Evolutionary conservation across 2,888 invertebrate genomes (phyloP), one percentile per base, ranked within the genome.

Genomic region (Steinernema hermaphroditum): DNA sequence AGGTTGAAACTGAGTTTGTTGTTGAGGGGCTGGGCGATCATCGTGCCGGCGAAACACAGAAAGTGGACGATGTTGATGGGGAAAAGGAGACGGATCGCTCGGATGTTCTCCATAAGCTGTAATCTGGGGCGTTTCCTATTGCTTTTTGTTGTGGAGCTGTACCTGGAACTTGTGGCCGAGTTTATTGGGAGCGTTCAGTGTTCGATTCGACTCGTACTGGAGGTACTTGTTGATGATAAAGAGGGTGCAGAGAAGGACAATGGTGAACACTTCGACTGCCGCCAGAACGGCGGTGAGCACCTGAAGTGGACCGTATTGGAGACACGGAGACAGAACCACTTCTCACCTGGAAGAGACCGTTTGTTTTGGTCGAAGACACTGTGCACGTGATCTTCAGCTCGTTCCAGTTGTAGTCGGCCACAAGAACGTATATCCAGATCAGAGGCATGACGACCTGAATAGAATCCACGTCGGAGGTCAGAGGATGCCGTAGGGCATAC

Each of bases 371-470:
- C 16, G 62, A 62, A 1, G 62, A 62, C 16, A 62, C 62, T 2
- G 62, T 62, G 32, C 62, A 62, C 32, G 62, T 62, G 27, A 62
- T 62, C 62, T 62, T 62, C 32, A 62, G 62, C 29, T 62, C 62
- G 62, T 62, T 32, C 62, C 62, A 62, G 34, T 4, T 32, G 32
- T 62, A 62, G 62, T 62, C 62, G 16, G 29, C 16, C 4, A 62
- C 62, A 2, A 34, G 29, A 32, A 62, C 27, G 32, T 27, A 62
- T 8, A 62, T 62, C 62, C 62, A 62, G 32, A 62, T 29, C 9
- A 62, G 27, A 2, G 62, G 62, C 62, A 62, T 62, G 14, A 50
- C 19, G 6, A 50, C 24, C 50, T 50, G 50, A 50, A 50, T 1
- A 12, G 22, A 22, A 24, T 8, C 19, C 4, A 50, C 43, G 14